Conservation (phyloP, 2,888 invertebrate species). For the Timema cristinae region DNA sequence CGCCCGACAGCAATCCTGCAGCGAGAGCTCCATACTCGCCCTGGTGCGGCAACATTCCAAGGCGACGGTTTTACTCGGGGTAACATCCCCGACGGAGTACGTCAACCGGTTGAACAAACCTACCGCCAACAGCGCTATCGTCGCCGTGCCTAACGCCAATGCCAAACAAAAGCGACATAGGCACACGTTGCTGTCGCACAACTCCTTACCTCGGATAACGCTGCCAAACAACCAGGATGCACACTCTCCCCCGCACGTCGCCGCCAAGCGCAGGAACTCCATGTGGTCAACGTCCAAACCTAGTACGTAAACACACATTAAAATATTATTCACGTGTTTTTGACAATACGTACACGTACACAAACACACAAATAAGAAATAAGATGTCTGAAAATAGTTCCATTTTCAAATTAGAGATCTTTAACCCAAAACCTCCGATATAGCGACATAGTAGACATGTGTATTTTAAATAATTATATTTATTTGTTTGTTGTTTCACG, state of each 20-base stretch:
- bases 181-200: slow-evolving; percentile 8
- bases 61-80: slow-evolving; percentile 6
- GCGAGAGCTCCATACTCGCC: slow-evolving; percentile 19
- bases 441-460: too few relatives aligned
- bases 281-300: slow-evolving; percentile 21
- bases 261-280: slow-evolving; percentile 16
- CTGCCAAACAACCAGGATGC: background rate
- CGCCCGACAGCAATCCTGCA: slow-evolving; percentile 15
- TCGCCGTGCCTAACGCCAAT: background rate
- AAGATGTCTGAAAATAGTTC: too few relatives aligned
- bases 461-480: too few relatives aligned
- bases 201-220: background rate
- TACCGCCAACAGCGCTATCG: too few relatives aligned
- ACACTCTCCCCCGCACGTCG: background rate
- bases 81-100: background rate
- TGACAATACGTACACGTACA: too few relatives aligned
- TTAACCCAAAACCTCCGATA: too few relatives aligned
- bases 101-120: background rate
- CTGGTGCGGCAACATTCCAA: slow-evolving; percentile 7
- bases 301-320: background rate
- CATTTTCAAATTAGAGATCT: too few relatives aligned
- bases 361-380: too few relatives aligned
- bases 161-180: background rate
- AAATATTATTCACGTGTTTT: too few relatives aligned
- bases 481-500: too few relatives aligned